Evolutionary conservation across 2,113 vertebrate genomes (phyloP).

Genomic region (Leptodactylus fuscus): DNA sequence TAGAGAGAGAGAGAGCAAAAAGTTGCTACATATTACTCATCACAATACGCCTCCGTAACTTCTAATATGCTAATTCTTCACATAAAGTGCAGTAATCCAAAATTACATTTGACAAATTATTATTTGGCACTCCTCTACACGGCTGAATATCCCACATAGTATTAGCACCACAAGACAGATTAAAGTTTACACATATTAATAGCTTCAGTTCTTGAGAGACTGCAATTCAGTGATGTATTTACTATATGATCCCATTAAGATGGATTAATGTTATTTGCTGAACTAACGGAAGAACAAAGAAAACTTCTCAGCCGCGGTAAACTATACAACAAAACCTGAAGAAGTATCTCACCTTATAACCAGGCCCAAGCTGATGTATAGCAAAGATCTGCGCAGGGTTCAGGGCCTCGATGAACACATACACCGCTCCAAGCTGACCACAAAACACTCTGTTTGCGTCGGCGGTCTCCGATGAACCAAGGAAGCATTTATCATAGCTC

Average conservation of each 20-base stretch:
- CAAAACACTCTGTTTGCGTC: slow-evolving; percentile 97
- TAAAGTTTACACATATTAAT: no score
- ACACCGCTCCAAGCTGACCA: slow-evolving; percentile 94
- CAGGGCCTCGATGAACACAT: slow-evolving; percentile 94
- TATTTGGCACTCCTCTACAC: background rate
- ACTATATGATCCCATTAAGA: background rate
- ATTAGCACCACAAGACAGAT: background rate
- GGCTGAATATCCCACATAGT: background rate
- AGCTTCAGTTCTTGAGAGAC: background rate
- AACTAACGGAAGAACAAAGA: no score
- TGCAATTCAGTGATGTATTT: background rate
- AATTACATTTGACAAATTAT: background rate
- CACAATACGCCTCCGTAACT: no score
- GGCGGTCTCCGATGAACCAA: slow-evolving; percentile 95
- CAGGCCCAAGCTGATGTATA: slow-evolving; percentile 94
- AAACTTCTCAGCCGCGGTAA: no score
- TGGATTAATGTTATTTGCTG: background rate
- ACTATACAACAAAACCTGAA: no score
- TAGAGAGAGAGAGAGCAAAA: no score
- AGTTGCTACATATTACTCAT: no score
- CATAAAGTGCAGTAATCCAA: background rate
- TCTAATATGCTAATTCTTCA: no score
- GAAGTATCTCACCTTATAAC: slow-evolving; percentile 85
- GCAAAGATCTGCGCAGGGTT: slow-evolving; percentile 98
- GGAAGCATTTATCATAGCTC: slow-evolving; percentile 99